Evolutionary conservation across 2,888 invertebrate genomes (phyloP), one percentile per base, ranked within the genome.

Genomic region (Eupsilia transversa): DNA sequence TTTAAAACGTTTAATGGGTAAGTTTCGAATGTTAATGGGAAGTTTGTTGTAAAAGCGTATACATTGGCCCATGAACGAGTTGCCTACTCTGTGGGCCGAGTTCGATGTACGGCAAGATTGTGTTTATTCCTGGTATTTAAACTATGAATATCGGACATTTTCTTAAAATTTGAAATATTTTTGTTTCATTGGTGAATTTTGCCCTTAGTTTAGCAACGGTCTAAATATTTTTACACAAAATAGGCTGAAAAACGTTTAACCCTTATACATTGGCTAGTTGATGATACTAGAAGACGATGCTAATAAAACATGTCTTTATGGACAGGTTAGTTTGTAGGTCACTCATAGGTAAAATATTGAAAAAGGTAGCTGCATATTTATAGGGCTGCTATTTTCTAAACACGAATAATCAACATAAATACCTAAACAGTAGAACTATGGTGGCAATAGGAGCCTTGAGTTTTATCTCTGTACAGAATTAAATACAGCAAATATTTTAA

Each of bases 401-500:
- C 30, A 64, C 30, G 30, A 63, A 30, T 38, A 41, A 30, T 54
- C 56, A 35, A 35, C 9, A 33, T 3, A n/a, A n/a, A n/a, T 9
- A 30, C 30, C 17, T 30, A 20, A 41, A 20, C 2, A 27, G 43
- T 46, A n/a, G 1, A 72, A 20, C 38, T 38, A 30, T 20, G 7
- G 72, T 30, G 20, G n/a, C 2, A 23, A 30, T 23, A 46, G 9
- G 23, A 35, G 33, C 57, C 49, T 52, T 46, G 17, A 30, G 7
- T 43, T 46, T 60, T 33, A 23, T 64, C 33, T 23, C 3, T 4
- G 23, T 43, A 27, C 33, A 35, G 10, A 71, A 27, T 30, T 64
- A 17, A 33, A 56, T 14, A 41, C 17, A 52, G 4, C 27, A 59
- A 10, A 52, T 35, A 78, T 75, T 41, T 68, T 1, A 82, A 56